A percentile compares a stretch with the other conserved stretches of the same genome.
Conservation (phyloP, 2,888 invertebrate species). For the Nemotelus nigrinus region DNA sequence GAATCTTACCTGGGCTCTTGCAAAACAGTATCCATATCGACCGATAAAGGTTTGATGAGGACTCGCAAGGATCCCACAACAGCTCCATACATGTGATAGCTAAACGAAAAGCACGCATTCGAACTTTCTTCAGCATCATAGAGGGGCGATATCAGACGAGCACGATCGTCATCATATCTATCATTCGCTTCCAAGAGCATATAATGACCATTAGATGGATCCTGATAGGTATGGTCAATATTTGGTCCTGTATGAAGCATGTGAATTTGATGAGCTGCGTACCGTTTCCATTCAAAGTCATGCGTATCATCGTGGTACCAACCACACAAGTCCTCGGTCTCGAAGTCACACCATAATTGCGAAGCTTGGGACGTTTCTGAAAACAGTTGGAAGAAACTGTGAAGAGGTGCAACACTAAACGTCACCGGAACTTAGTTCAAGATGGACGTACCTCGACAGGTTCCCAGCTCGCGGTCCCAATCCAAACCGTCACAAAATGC, state of each 20-base stretch:
- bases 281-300: constrained; percentile 79
- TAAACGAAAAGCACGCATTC: constrained; percentile 71
- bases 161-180: constrained; percentile 71
- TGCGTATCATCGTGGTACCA: constrained; percentile 77
- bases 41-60: constrained; percentile 65
- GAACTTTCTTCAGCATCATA: constrained; percentile 67
- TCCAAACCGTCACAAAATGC: constrained; percentile 77
- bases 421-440: no score
- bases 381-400: not conserved
- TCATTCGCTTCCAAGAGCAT: constrained; percentile 84
- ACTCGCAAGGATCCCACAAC: constrained; percentile 69
- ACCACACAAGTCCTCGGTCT: constrained; percentile 74
- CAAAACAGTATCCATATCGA: constrained; percentile 54
- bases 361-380: constrained; percentile 48
- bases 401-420: no score
- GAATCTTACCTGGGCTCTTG: constrained; percentile 50
- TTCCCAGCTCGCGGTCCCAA: constrained; percentile 77
- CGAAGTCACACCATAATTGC: constrained; percentile 59
- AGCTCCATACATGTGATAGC: constrained; percentile 83
- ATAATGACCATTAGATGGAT: constrained; percentile 73
- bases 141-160: constrained; percentile 79
- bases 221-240: constrained; percentile 78
- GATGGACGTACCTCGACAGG: constrained; percentile 65
- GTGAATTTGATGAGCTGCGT: constrained; percentile 44
- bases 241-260: constrained; percentile 73